Percentiles rank a stretch among this genome's conserved stretches.
Evolutionary conservation across 2,113 vertebrate species (phyloP).

Genomic region (Calypte anna): DNA sequence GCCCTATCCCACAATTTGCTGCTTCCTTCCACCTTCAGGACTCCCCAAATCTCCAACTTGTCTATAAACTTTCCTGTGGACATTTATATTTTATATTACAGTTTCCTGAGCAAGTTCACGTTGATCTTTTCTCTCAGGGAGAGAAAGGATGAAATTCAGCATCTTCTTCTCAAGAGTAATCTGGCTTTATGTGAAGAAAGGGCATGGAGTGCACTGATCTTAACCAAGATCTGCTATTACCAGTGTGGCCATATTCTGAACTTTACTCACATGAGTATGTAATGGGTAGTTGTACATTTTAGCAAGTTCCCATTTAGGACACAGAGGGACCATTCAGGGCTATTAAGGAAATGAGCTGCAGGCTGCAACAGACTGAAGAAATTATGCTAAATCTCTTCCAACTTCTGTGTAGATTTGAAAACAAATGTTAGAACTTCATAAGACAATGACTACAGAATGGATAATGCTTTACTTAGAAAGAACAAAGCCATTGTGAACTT

Average conservation of each 20-base stretch:
- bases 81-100: not conserved
- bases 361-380: slow-evolving; percentile 9
- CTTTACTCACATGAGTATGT: not conserved
- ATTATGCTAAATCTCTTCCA: not conserved
- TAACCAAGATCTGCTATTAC: not conserved
- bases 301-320: not conserved
- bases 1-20: not conserved
- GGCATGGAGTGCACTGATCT: not conserved
- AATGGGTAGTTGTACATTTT: not conserved
- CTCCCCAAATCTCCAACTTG: not conserved
- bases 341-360: slow-evolving; percentile 41
- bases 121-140: not conserved
- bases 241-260: not conserved
- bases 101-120: not conserved
- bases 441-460: not conserved
- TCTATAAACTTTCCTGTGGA: not conserved
- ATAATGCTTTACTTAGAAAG: not conserved
- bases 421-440: not conserved
- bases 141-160: not conserved
- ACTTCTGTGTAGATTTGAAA: not conserved
- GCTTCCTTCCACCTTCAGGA: not conserved
- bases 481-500: not conserved
- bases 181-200: not conserved
- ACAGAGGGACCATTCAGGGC: not conserved
- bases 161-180: not conserved